Percentiles rank a stretch among this genome's conserved stretches.
These are phyloP conservation scores for Leptopilina myrica DNA, from an alignment of 2,888 invertebrate species.

Conservation along the genomic window DNA sequence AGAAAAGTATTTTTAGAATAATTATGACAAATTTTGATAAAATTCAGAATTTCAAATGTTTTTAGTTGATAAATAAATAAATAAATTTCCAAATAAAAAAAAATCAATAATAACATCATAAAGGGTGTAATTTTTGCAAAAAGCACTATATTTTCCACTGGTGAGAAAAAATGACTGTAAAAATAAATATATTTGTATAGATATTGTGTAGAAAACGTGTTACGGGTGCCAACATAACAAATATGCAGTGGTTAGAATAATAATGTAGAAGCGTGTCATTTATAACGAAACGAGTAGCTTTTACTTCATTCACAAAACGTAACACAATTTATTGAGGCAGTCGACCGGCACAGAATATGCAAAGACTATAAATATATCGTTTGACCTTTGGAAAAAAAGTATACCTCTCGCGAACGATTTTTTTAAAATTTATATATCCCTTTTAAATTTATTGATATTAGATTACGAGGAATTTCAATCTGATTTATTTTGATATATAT, in stretches of 20 bases:
- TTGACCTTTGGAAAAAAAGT: background rate
- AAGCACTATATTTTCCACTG: constrained; percentile 8
- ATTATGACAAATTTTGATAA: background rate
- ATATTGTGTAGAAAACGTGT: constrained; percentile 21
- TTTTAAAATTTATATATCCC: too few relatives aligned
- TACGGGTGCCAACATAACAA: constrained; percentile 40
- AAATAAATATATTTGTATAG: background rate
- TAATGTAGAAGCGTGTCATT: constrained; percentile 33
- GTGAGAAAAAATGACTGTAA: background rate
- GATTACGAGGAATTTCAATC: too few relatives aligned
- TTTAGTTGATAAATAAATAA: too few relatives aligned
- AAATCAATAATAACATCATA: background rate
- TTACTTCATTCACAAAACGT: constrained; percentile 39
- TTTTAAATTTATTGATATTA: too few relatives aligned
- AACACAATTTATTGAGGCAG: constrained; percentile 33
- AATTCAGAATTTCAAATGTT: too few relatives aligned
- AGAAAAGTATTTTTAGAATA: background rate
- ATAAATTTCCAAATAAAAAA: too few relatives aligned
- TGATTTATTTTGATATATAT: too few relatives aligned
- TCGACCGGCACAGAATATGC: constrained; percentile 26
- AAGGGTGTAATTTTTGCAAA: constrained; percentile 6
- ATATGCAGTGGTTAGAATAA: constrained; percentile 31
- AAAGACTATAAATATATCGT: constrained; percentile 29
- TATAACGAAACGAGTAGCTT: constrained; percentile 32
- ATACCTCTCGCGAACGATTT: too few relatives aligned